Evolutionary conservation across 35 echinoderm and acorn worm species (phyloP).

Genomic region (Heliocidaris tuberculata): DNA sequence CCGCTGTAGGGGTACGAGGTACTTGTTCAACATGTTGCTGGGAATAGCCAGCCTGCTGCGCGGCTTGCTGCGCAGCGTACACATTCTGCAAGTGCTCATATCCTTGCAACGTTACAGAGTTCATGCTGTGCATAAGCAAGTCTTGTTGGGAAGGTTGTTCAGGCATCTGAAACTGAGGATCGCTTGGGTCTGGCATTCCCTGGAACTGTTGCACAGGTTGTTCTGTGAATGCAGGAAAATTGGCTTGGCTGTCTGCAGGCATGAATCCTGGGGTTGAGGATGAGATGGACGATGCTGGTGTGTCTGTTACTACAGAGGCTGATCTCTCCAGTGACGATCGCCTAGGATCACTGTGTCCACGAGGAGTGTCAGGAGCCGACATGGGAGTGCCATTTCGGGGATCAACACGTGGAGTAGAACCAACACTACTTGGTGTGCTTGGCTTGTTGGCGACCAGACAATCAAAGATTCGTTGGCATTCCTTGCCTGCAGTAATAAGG

Average conservation of each 20-base stretch:
- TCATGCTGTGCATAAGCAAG: not conserved
- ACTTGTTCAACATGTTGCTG: conserved; percentile 2
- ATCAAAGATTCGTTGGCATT: conserved; percentile 91
- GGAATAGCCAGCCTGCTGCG: not conserved
- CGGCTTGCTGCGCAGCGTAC: not conserved
- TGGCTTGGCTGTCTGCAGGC: conserved; percentile 21
- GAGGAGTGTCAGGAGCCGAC: conserved; percentile 52
- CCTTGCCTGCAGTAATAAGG: conserved; percentile 69
- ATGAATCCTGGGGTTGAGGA: conserved; percentile 1
- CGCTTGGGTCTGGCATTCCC: not conserved
- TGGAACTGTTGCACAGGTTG: conserved; percentile 50
- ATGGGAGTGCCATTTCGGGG: conserved; percentile 56
- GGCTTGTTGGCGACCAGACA: conserved; percentile 73
- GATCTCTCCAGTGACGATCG: conserved; percentile 22
- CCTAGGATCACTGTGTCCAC: conserved; percentile 46
- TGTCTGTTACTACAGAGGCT: conserved; percentile 15
- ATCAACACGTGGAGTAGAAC: conserved; percentile 72
- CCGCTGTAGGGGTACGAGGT: not conserved
- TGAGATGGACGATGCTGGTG: not conserved
- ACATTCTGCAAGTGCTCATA: conserved; percentile 16
- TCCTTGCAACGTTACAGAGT: not conserved
- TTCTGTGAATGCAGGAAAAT: conserved; percentile 35
- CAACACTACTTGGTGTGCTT: conserved; percentile 75
- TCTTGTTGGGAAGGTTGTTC: conserved; percentile 7
- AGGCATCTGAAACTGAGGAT: not conserved